These are phyloP conservation scores for Pomatorhinus ruficollis DNA, from an alignment of 2,113 vertebrate genomes.

Conservation along the genomic window DNA sequence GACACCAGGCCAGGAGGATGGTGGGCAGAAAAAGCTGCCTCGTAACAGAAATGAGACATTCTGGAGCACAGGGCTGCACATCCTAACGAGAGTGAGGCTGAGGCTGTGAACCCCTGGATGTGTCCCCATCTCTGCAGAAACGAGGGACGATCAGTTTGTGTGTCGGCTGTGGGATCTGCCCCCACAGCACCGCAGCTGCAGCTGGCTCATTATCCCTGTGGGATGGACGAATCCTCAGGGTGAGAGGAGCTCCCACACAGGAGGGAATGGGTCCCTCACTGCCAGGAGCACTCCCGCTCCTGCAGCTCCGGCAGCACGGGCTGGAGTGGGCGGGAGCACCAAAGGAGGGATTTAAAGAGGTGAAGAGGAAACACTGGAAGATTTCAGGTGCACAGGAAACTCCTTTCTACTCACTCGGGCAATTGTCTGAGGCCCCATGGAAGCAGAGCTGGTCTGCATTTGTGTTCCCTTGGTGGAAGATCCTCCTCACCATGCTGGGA, in stretches of 20 bases:
- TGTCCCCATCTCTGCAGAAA: background rate
- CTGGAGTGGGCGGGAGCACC: background rate
- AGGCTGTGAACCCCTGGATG: background rate
- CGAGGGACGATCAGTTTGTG: rapidly evolving
- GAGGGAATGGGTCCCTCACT: background rate
- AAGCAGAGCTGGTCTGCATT: background rate
- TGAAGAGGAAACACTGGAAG: background rate
- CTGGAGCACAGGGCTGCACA: background rate
- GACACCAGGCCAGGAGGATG: background rate
- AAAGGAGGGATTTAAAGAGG: background rate
- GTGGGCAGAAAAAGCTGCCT: background rate
- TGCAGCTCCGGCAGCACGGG: background rate
- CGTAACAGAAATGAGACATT: rapidly evolving
- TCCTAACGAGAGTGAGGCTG: background rate
- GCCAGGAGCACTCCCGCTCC: rapidly evolving
- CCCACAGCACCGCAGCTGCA: rapidly evolving
- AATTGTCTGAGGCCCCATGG: background rate
- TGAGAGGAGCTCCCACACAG: background rate
- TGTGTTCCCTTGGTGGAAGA: background rate
- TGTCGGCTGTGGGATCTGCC: rapidly evolving
- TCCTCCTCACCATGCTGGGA: background rate
- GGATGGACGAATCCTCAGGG: background rate
- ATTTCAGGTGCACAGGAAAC: background rate
- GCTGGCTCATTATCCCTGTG: background rate
- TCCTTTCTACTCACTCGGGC: background rate